Base-by-base conservation (phyloP, 2,888 invertebrate genomes). In the Yponomeuta malinellus region DNA sequence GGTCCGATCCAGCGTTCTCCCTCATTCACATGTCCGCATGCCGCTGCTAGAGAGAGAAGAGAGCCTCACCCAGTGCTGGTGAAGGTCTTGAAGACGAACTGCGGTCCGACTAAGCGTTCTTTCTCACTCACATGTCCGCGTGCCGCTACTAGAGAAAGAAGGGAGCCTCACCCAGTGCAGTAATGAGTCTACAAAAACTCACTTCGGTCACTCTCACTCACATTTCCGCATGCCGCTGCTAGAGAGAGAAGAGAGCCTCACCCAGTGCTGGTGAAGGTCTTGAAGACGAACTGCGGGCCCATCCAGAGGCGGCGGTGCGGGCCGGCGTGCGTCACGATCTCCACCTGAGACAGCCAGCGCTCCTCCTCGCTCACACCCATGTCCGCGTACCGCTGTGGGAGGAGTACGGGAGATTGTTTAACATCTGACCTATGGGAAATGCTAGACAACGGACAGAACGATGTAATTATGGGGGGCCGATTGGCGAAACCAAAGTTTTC, bases 201-300 rank as follows among this genome's bases (percentile, higher is more conserved):
- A 99, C 92, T 99, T 99, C n/a, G 99, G 99, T 10, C 98, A 82
- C 96, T 95, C 6, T 69, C 66, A 31, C 48, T 0, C 52, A 6
- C 33, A 68, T 4, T 66, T 12, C 63, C 43, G 1, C 43, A 8
- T 43, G 6, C 8, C 1, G 43, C 6, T 43, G 8, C 43, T 43
- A 43, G 8, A 43, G 43, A 37, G n/a, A 0, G 23, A 15, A 15
- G 48, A 15, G 10, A 68, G 68, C 83, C 91, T 84, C 81, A 96
- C 96, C 96, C 96, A 79, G 94, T 95, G 70, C 94, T 94, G 79
- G 95, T 96, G 83, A 97, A 98, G 10, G 97, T 97, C 90, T 98
- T 98, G 90, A 99, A 99, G 48, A 97, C 96, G 86, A 99, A 99
- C 92, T 99, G 99, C n/a, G 99, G 99, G 10, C 99, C 99, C 98